Conservation (phyloP, 2,113 vertebrate genomes). For the Cercocebus atys region DNA sequence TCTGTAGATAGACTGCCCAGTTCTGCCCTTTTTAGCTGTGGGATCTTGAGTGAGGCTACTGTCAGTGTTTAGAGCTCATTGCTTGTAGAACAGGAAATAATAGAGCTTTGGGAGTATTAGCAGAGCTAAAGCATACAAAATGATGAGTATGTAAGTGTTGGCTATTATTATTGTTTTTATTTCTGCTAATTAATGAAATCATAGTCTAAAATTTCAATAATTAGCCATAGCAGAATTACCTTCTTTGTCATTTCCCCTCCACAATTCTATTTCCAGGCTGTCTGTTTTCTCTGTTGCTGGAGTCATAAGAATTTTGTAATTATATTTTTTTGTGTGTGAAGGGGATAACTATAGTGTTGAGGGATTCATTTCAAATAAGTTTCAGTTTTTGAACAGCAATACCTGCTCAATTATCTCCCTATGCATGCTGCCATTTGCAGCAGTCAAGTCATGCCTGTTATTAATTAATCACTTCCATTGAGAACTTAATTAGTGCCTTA, state of each 20-base stretch:
- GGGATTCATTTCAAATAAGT: conserved; percentile 62
- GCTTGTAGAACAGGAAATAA: background rate
- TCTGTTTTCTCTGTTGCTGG: background rate
- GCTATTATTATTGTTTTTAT: conserved; percentile 5
- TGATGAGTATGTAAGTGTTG: background rate
- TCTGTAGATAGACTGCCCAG: background rate
- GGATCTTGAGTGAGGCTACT: background rate
- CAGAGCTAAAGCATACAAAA: background rate
- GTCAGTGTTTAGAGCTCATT: background rate
- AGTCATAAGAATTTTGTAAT: background rate
- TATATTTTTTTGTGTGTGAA: background rate
- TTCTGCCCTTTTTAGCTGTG: background rate
- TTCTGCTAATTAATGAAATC: conserved; percentile 23
- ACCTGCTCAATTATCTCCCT: conserved; percentile 72
- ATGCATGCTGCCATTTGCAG: conserved; percentile 73
- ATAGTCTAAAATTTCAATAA: background rate
- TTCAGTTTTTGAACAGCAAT: conserved; percentile 68
- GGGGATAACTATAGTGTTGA: conserved; percentile 15
- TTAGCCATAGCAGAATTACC: background rate
- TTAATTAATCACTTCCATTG: conserved; percentile 87
- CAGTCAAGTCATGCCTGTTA: conserved; percentile 75
- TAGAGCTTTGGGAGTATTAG: background rate
- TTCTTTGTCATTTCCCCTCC: background rate
- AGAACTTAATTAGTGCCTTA: conserved; percentile 89
- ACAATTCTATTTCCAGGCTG: background rate